Percentiles rank a stretch among this genome's conserved stretches.
phyloP scores from a whole-genome alignment of 1,140 invertebrate genomes.

The Drosophila nigromelanica region DNA sequence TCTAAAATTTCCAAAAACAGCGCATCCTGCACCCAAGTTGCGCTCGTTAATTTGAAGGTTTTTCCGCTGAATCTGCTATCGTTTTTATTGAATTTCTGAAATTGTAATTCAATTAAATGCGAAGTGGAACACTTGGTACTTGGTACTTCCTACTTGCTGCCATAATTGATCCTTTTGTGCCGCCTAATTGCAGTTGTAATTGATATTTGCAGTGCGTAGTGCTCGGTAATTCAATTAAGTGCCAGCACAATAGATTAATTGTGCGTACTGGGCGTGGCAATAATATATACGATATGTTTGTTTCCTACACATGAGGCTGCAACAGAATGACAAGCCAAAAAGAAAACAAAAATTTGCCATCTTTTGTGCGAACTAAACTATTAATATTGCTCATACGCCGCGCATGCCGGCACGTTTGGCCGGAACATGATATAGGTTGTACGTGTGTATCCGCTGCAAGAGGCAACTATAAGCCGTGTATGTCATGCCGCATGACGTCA shows the following conservation, averaged over 20 bases:
- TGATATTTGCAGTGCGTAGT: slow-evolving; percentile 61
- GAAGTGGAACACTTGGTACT: slow-evolving; percentile 52
- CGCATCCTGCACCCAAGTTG: slow-evolving; percentile 65
- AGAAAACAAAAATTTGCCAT: slow-evolving; percentile 18
- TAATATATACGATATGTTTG: slow-evolving; percentile 3
- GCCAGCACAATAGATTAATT: slow-evolving; percentile 74
- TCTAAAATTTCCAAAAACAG: slow-evolving; percentile 57
- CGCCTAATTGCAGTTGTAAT: slow-evolving; percentile 67
- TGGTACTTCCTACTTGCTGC: slow-evolving; percentile 27
- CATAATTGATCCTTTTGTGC: no score
- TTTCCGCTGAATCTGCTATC: slow-evolving; percentile 12
- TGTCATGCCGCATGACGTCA: slow-evolving; percentile 71
- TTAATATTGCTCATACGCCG: slow-evolving; percentile 67
- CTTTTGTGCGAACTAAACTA: slow-evolving; percentile 24
- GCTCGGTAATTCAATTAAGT: slow-evolving; percentile 71
- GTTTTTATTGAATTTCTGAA: slow-evolving; percentile 55
- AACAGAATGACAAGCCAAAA: slow-evolving; percentile 73
- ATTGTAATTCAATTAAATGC: slow-evolving; percentile 79
- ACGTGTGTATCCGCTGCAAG: not conserved
- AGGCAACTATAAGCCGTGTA: slow-evolving; percentile 22
- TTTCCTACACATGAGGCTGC: slow-evolving; percentile 25
- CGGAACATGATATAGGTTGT: slow-evolving; percentile 64
- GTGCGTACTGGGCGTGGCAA: slow-evolving; percentile 54
- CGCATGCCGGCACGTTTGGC: slow-evolving; percentile 64
- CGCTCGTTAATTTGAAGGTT: no score